A percentile compares a stretch with the other conserved stretches of the same genome.
Evolutionary conservation across 2,888 invertebrate species (phyloP).

Genomic region (Muschampia plurimacula): DNA sequence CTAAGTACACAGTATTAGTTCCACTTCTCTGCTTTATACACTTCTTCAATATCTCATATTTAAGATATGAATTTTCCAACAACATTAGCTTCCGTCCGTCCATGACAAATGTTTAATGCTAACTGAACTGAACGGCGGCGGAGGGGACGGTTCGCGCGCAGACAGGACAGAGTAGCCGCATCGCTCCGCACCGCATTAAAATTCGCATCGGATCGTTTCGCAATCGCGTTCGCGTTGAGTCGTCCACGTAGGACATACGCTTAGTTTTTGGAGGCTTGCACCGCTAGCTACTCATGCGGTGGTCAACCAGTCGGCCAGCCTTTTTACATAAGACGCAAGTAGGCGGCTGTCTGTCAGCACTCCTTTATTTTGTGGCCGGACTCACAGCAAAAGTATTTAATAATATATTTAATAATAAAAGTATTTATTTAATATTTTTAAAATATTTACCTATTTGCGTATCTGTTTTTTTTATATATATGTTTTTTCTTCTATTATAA

Average conservation of each 20-base stretch:
- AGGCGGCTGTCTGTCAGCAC: too few relatives aligned
- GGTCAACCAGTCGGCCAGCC: too few relatives aligned
- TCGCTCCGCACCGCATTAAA: slow-evolving; percentile 38
- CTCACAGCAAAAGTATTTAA: too few relatives aligned
- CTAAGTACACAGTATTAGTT: slow-evolving; percentile 41
- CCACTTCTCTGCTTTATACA: slow-evolving; percentile 36
- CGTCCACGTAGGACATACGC: slow-evolving; percentile 25
- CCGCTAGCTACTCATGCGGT: too few relatives aligned
- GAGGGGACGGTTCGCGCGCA: slow-evolving; percentile 39
- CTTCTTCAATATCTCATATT: slow-evolving; percentile 25
- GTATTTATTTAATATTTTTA: too few relatives aligned
- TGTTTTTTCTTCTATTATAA: too few relatives aligned
- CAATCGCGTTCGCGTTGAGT: slow-evolving; percentile 41
- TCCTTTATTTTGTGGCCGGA: too few relatives aligned
- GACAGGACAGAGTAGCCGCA: slow-evolving; percentile 39
- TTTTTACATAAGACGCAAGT: too few relatives aligned
- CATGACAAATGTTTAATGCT: slow-evolving; percentile 38
- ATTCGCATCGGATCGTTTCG: slow-evolving; percentile 38
- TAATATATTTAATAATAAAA: too few relatives aligned
- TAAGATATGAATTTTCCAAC: slow-evolving; percentile 41
- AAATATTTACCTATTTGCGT: too few relatives aligned
- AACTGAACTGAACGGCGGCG: slow-evolving; percentile 8
- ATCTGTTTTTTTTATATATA: too few relatives aligned
- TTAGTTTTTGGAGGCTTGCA: background rate
- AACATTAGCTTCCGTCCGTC: slow-evolving; percentile 37